These are phyloP conservation scores for Neotoxoptera formosana DNA, from an alignment of 1,140 invertebrate genomes.

Conservation along the genomic window DNA sequence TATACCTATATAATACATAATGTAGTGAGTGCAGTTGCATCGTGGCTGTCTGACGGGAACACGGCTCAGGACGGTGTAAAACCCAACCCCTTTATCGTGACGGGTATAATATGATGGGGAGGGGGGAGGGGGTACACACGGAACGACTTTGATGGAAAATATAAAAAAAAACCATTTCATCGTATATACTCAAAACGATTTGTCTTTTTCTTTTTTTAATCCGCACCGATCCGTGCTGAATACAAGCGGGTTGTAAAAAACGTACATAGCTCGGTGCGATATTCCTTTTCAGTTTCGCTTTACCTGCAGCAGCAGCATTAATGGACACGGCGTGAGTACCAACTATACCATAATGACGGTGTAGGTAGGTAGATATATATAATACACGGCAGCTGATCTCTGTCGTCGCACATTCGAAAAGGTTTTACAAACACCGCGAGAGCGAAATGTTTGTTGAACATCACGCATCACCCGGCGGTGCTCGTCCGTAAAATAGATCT, in stretches of 20 bases:
- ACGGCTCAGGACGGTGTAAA: not conserved
- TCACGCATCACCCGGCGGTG: conserved; percentile 28
- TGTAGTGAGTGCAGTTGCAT: no score
- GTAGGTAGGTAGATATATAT: not conserved
- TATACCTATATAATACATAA: no score
- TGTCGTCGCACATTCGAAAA: conserved; percentile 49
- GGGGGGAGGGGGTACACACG: not conserved
- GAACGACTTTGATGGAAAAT: conserved; percentile 4
- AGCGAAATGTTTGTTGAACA: conserved; percentile 37
- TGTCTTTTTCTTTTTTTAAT: conserved; percentile 12
- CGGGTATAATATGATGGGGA: no score
- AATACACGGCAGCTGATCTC: conserved; percentile 32
- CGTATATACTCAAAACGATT: not conserved
- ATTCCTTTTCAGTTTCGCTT: conserved; percentile 14
- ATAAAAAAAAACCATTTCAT: conserved; percentile 23
- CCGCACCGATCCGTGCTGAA: not conserved
- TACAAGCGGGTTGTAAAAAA: conserved; percentile 36
- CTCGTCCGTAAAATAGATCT: conserved; percentile 53
- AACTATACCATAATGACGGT: no score
- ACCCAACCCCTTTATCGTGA: conserved; percentile 22
- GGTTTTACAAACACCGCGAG: conserved; percentile 40
- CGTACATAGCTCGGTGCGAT: not conserved
- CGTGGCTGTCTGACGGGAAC: conserved; percentile 25
- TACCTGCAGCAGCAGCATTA: conserved; percentile 35
- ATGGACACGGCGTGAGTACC: not conserved